Evolutionary conservation across 2,797 vertebrate genomes (phyloP), one percentile per base, ranked within the genome.

Genomic region (Sebastes oblongus): DNA sequence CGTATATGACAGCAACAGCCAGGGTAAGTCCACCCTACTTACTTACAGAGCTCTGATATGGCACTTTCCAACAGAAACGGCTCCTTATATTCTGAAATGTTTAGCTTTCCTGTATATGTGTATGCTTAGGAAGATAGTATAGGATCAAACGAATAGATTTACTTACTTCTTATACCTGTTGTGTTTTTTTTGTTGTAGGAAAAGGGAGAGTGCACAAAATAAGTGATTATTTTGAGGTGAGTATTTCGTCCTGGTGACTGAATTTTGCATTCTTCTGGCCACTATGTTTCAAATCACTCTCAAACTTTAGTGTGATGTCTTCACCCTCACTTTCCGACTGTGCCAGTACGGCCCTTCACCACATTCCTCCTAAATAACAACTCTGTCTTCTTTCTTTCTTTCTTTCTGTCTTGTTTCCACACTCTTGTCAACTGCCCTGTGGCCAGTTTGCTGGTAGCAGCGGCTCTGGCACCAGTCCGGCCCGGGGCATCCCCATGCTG

Each of bases 141-240:
- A 6, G 6, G 5, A 72, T 42, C 1, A 50, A n/a, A 39, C 27
- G 0, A 52, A 42, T 24, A 2, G 7, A 32, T 60, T 14, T 56
- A 29, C 30, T 65, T n/a, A 2, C 12, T 25, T 27, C 4, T 70
- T 58, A 29, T 25, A 14, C 16, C 6, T 70, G 4, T 25, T 8
- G 5, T 58, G 24, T 34, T 60, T 27, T 72, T 50, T 54, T 52
- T 22, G 68, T 90, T 94, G 72, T 87, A 99, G 98, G 97, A 82
- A 99, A 99, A 94, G 96, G 96, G 91, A 97, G 97, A 94, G 95
- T 96, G 89, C 98, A 98, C 94, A 99, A 99, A 96, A 97, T 98
- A 93, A 98, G 96, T 88, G 98, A 99, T 95, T 99, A 98, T 93
- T 99, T 98, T 95, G 98, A 99, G 97, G 98, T 99, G 94, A 97